phyloP scores from a whole-genome alignment of 92 coral and sea anemone species.

The Actinernus sp. region DNA sequence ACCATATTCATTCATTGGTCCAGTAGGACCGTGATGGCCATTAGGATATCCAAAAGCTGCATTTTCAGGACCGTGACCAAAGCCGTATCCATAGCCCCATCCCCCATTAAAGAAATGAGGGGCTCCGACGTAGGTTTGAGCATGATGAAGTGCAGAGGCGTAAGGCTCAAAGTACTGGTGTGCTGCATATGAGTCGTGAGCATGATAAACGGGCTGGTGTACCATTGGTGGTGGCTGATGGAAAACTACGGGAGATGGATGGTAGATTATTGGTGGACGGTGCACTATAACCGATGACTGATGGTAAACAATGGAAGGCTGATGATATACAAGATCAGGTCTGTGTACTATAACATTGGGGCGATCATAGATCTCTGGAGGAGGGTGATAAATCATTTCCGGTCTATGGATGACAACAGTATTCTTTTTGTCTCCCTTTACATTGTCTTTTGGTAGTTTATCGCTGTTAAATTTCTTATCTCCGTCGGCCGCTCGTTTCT shows the following conservation, averaged over 20 bases:
- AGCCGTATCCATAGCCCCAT: slow-evolving; percentile 73
- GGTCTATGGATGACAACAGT: slow-evolving; percentile 78
- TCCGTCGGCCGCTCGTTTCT: too few species aligned
- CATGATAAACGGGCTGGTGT: slow-evolving; percentile 63
- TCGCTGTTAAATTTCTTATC: too few species aligned
- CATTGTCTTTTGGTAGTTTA: neutral
- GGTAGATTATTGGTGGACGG: slow-evolving; percentile 83
- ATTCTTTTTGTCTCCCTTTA: slow-evolving; percentile 78
- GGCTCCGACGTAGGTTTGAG: slow-evolving; percentile 74
- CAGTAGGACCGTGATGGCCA: slow-evolving; percentile 6
- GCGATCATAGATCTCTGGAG: slow-evolving; percentile 87
- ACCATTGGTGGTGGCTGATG: slow-evolving; percentile 91
- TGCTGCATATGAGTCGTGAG: slow-evolving; percentile 67
- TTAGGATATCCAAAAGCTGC: slow-evolving; percentile 4
- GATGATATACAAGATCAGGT: slow-evolving; percentile 84
- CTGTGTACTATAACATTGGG: slow-evolving; percentile 85
- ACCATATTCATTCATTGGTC: slow-evolving; percentile 13
- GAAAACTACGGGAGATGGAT: slow-evolving; percentile 85
- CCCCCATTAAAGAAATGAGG: slow-evolving; percentile 84
- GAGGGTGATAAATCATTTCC: slow-evolving; percentile 80
- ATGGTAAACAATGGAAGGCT: slow-evolving; percentile 86
- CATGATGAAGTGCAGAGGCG: slow-evolving; percentile 57
- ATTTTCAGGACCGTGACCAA: neutral
- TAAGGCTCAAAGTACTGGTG: slow-evolving; percentile 74
- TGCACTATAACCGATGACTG: slow-evolving; percentile 89